Evolutionary conservation across 64 coral and sea anemone genomes (phyloP).

Genomic region (Porites lutea): DNA sequence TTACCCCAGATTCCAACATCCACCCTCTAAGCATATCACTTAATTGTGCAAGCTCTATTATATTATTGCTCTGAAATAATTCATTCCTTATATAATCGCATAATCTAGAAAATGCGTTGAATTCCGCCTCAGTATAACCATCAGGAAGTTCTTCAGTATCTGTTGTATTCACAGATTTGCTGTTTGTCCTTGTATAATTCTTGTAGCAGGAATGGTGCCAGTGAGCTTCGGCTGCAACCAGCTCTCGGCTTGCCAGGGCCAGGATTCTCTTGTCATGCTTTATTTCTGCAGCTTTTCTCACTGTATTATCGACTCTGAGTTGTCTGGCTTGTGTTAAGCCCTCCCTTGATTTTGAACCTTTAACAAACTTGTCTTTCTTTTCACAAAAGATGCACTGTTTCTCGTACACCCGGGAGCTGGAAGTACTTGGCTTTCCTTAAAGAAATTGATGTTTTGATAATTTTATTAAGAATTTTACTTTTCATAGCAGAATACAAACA

Average conservation of each 20-base stretch:
- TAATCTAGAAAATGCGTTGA: constrained; percentile 44
- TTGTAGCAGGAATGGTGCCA: constrained; percentile 62
- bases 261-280: constrained; percentile 55
- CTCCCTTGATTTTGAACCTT: too few relatives aligned
- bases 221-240: constrained; percentile 53
- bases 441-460: not conserved
- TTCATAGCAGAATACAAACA: not conserved
- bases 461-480: constrained; percentile 5
- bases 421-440: not conserved
- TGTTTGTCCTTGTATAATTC: constrained; percentile 56
- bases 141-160: constrained; percentile 34
- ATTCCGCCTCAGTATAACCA: constrained; percentile 35
- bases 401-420: constrained; percentile 14
- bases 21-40: constrained; percentile 15
- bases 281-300: constrained; percentile 13
- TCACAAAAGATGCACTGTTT: too few relatives aligned
- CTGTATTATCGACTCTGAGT: constrained; percentile 17
- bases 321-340: too few relatives aligned
- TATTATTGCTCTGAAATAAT: constrained; percentile 12
- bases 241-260: constrained; percentile 6
- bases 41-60: not conserved
- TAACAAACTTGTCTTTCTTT: too few relatives aligned
- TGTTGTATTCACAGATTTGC: constrained; percentile 44
- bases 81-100: constrained; percentile 41
- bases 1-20: constrained; percentile 24